A percentile compares a stretch with the other conserved stretches of the same genome.
Evolutionary conservation across 2,113 vertebrate genomes (phyloP).

Genomic region (Eublepharis macularius): DNA sequence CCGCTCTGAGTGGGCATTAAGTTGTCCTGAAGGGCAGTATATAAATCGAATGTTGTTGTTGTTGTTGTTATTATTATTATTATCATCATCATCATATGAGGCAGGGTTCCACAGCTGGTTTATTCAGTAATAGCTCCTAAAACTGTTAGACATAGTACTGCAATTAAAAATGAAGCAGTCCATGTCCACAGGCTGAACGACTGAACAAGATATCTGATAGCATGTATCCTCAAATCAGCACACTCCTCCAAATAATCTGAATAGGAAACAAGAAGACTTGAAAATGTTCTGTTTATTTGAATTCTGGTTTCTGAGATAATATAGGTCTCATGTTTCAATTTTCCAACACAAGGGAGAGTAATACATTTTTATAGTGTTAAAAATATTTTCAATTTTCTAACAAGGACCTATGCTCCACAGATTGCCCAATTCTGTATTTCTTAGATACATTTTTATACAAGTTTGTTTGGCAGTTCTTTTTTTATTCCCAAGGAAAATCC

Average conservation of each 20-base stretch:
- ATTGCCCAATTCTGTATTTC: neutral
- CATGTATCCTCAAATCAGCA: too few relatives aligned
- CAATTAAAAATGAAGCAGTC: too few relatives aligned
- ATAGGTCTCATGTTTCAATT: neutral
- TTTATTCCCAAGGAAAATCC: slow-evolving; percentile 40
- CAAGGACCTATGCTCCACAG: neutral
- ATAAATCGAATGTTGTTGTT: too few relatives aligned
- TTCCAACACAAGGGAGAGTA: neutral
- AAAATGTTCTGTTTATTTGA: neutral
- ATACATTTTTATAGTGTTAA: neutral
- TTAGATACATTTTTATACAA: slow-evolving; percentile 8
- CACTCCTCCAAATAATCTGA: neutral
- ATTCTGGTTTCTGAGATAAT: neutral
- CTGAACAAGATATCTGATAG: too few relatives aligned
- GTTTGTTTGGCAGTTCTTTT: slow-evolving; percentile 32
- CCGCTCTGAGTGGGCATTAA: too few relatives aligned
- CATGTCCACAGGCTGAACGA: too few relatives aligned
- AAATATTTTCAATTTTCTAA: neutral
- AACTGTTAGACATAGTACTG: too few relatives aligned
- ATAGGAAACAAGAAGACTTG: neutral
- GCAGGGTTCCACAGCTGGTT: too few relatives aligned
- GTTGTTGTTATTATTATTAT: too few relatives aligned
- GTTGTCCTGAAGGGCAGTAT: too few relatives aligned
- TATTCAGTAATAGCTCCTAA: too few relatives aligned
- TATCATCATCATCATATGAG: too few relatives aligned